Evolutionary conservation across 1,140 invertebrate species (phyloP), one percentile per base, ranked within the genome.

Genomic region (Ceratina australensis): DNA sequence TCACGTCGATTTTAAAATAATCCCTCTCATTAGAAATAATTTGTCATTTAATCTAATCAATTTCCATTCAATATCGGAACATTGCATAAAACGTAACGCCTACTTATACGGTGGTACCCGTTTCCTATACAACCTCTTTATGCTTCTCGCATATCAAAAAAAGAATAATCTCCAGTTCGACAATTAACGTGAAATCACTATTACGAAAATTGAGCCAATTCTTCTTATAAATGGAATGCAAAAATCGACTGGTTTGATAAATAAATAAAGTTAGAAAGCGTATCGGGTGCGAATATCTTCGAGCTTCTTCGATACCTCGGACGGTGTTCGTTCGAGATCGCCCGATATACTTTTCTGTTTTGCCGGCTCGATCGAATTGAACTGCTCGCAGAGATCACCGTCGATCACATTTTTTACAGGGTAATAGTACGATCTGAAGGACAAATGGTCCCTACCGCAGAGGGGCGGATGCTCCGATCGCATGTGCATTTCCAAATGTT

Each of bases 401-500:
- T 99, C 99, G 80, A 99, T 97, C 0, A 99, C 98, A 93, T 98
- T 99, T 95, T 99, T 99, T 1, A 99, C 97, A 8, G 99, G 98
- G 90, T 98, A 99, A 92, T 99, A 99, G 86, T 98, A 99, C 28
- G 98, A 99, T 78, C 99, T 94, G 91, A 97, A 99, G 0, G 98
- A 98, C 1, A 99, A 93, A 93, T 99, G 99, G 93, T 99, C 99
- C 24, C 99, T 93, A 2, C 99, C 99, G 93, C 98, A 99, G 0
- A 99, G 91, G 0, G 99, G 98, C 0, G 98, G 95, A 92, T 99
- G 97, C 91, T 99, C 98, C 64, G 97, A 97, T 57, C 99, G 93
- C 98, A 99, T 98, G 90, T 99, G 98, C 99, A 99, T 99, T 91
- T 99, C 99, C 67, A 99, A 92, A 93, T 99, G 98, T 91, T 99